These are phyloP conservation scores for Diorhabda carinulata DNA, from an alignment of 1,140 invertebrate genomes.

Conservation along the genomic window DNA sequence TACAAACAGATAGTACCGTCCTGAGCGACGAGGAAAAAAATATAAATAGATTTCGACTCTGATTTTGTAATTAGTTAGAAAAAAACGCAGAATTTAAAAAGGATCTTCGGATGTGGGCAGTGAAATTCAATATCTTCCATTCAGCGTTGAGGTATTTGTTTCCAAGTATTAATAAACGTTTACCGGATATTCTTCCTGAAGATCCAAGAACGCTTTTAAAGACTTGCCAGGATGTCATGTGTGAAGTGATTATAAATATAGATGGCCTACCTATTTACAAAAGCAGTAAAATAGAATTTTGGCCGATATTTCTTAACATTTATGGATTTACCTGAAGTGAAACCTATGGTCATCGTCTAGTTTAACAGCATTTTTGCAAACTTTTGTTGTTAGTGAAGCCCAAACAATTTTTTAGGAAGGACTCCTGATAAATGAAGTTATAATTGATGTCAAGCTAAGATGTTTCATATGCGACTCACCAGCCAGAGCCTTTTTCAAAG, in stretches of 20 bases:
- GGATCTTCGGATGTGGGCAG: conserved; percentile 18
- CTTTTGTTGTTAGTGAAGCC: conserved; percentile 22
- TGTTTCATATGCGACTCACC: conserved; percentile 32
- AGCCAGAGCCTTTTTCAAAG: conserved; percentile 28
- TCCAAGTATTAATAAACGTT: conserved; percentile 19
- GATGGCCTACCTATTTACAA: conserved; percentile 30
- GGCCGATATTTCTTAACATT: conserved; percentile 36
- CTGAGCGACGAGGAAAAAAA: neutral
- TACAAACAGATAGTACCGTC: neutral
- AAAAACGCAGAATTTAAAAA: conserved; percentile 6
- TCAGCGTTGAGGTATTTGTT: conserved; percentile 18
- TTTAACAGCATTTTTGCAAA: conserved; percentile 20
- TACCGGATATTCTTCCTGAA: conserved; percentile 20
- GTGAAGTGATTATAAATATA: conserved; percentile 19
- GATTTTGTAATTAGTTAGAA: conserved; percentile 8
- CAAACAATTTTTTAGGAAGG: conserved; percentile 17
- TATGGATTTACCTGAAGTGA: conserved; percentile 20
- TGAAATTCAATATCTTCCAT: conserved; percentile 21
- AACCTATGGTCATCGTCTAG: conserved; percentile 21
- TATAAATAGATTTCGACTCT: neutral
- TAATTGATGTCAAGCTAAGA: conserved; percentile 23
- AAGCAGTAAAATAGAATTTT: conserved; percentile 32
- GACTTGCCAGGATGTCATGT: conserved; percentile 17
- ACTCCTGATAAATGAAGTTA: conserved; percentile 13
- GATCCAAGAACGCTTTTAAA: conserved; percentile 27